Base-by-base conservation (phyloP, 2,113 vertebrate genomes). In the Zosterops borbonicus region DNA sequence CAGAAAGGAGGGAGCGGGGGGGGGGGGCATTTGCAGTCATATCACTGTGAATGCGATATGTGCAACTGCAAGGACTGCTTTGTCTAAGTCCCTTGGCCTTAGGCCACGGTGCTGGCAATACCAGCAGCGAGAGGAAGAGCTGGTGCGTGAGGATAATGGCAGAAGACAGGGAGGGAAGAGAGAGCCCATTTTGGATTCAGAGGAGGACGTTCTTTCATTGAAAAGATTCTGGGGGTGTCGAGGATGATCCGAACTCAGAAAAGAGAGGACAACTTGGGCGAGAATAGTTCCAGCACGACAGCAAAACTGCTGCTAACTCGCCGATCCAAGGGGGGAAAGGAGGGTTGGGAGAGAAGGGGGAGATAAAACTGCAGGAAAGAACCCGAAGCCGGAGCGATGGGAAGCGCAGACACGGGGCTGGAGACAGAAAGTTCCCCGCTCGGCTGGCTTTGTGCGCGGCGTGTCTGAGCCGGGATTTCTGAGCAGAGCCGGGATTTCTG, bases 101-200 rank as follows among this genome's bases (percentile, higher is more conserved):
- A 95, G 97, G 98, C 98, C 97, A 97, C 87, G 96, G 97, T 95
- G 97, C 97, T 97, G 97, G 98, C 98, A 98, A 96, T 95, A 97
- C 97, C 95, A 92, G 59, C 58, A 96, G 96, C 95, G 86, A 97
- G 97, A 98, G 97, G 98, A 98, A 97, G 97, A 97, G 96, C 98
- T 96, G 97, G 96, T 97, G 96, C 84, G 97, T 95, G 97, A 97
- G 97, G 97, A 97, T 96, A 97, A 98, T 98, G 97, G 97, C 98
- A 97, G 96, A 97, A 97, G 96, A 95, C 96, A 80, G 79, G 83
- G 97, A 97, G 97, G 97, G 96, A 96, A 96, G 91, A 95, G 93
- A 98, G 98, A 98, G 97, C 97, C 98, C 98, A 98, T 98, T 97
- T 98, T 98, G 97, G 97, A 98, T 97, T 97, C 97, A 89, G 94